Base-by-base conservation (phyloP, 1,140 invertebrate species). In the Teleogryllus occipitalis region DNA sequence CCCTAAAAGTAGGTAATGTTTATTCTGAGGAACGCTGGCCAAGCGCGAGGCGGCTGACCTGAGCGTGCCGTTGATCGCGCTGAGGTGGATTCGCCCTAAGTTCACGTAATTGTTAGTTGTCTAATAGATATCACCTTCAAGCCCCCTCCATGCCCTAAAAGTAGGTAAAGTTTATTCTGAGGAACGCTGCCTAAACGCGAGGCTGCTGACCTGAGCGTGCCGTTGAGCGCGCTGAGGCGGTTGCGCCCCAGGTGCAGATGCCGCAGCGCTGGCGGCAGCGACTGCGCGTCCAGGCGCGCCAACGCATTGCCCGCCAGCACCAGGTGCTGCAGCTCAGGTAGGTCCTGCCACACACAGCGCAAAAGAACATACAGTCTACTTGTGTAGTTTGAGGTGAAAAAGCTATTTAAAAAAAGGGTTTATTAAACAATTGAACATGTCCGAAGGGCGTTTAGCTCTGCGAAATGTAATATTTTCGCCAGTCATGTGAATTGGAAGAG, bases 221-320 rank as follows among this genome's bases (percentile, higher is more conserved):
- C 91, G 82, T 95, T 95, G n/a, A 95, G 85, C 80, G 89, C 88
- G 74, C 87, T 89, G 18, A 95, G 85, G 80, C 90, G 88, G 85
- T 95, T 95, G 7, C 91, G 87, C 0, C 91, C 93, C 47, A 95
- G 85, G 83, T 94, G 92, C 7, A 95, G 85, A 76, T 92, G 90
- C 46, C 90, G 88, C 54, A 94, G 82, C 5, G 90, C 88, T 22
- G 89, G 88, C 1, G 92, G 91, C 10, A 94, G 85, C 0, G 92
- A 90, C 27, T 90, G 89, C 39, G 88, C 88, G 80, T 93, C 91
- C 80, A 94, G 88, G 75, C 91, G 88, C 3, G 89, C 88, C 81
- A 95, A 91, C 79, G 89, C 88, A 83, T 95, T 95, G 79, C 90
- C 91, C 12, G 91, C 90, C 82, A 95, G 88, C 4, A 93, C 86